phyloP scores from a whole-genome alignment of 2,113 vertebrate species.

The Catagonus wagneri region DNA sequence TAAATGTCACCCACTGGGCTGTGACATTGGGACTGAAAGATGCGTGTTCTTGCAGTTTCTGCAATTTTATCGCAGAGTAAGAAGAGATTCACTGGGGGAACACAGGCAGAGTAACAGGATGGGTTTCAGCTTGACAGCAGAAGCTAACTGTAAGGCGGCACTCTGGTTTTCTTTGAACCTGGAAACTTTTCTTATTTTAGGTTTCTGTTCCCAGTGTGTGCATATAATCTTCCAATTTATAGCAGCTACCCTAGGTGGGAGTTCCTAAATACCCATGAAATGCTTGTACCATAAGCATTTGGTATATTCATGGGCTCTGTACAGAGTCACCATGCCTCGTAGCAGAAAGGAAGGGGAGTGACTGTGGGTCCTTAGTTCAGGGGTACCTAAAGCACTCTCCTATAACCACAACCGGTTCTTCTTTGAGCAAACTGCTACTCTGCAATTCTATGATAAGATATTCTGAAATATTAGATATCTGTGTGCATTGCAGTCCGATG shows the following conservation, averaged over 20 bases:
- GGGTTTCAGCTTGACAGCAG: not conserved
- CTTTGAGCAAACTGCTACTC: not conserved
- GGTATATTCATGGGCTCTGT: not conserved
- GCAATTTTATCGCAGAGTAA: constrained; percentile 20
- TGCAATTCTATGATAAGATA: not conserved
- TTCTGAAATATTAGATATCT: not conserved
- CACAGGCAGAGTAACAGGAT: not conserved
- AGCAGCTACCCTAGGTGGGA: not conserved
- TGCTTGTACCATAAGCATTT: rapidly evolving
- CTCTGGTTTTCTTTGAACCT: not conserved
- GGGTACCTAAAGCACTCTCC: not conserved
- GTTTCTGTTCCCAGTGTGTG: not conserved
- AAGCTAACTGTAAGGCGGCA: not conserved
- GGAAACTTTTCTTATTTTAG: not conserved
- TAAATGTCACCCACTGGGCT: constrained; percentile 25
- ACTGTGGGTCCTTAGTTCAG: not conserved
- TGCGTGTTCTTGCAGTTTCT: constrained; percentile 25
- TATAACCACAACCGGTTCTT: not conserved
- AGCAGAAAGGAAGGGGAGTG: not conserved
- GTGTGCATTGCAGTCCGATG: no score
- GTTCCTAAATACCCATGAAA: not conserved
- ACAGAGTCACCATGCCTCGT: not conserved
- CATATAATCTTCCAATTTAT: not conserved
- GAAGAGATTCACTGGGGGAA: not conserved
- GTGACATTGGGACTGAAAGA: constrained; percentile 53